phyloP scores from a whole-genome alignment of 2,797 vertebrate species.

The Morelia viridis region DNA sequence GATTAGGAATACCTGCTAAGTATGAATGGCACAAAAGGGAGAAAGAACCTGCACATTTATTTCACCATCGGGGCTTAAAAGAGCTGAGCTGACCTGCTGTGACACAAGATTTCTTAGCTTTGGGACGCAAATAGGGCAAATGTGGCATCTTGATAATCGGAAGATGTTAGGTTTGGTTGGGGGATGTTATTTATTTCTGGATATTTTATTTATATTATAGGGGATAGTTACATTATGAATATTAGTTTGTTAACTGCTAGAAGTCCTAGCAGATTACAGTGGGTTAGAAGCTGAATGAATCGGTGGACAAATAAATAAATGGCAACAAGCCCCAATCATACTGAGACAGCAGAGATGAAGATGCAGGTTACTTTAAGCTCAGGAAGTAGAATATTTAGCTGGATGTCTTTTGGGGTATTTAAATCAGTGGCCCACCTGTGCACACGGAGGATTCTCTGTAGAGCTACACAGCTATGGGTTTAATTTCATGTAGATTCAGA shows the following conservation, averaged over 20 bases:
- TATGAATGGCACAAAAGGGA: neutral
- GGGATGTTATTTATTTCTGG: neutral
- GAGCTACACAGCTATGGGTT: neutral
- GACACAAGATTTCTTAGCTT: neutral
- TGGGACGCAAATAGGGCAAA: conserved; percentile 40
- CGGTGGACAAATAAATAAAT: neutral
- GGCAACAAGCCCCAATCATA: neutral
- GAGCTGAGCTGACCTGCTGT: neutral
- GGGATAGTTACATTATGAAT: neutral
- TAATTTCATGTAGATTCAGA: neutral
- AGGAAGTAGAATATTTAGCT: neutral
- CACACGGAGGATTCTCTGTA: neutral
- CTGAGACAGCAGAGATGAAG: neutral
- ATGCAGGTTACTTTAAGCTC: neutral
- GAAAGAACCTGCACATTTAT: neutral
- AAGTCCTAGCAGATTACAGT: neutral
- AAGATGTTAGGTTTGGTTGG: neutral
- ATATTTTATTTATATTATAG: neutral
- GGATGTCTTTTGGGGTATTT: neutral
- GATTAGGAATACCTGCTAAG: neutral
- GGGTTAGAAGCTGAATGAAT: neutral
- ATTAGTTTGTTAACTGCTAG: neutral
- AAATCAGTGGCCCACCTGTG: neutral
- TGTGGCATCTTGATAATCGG: conserved; percentile 19
- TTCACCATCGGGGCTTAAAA: neutral